phyloP scores from a whole-genome alignment of 2,113 vertebrate genomes.

The Muntiacus muntjak region DNA sequence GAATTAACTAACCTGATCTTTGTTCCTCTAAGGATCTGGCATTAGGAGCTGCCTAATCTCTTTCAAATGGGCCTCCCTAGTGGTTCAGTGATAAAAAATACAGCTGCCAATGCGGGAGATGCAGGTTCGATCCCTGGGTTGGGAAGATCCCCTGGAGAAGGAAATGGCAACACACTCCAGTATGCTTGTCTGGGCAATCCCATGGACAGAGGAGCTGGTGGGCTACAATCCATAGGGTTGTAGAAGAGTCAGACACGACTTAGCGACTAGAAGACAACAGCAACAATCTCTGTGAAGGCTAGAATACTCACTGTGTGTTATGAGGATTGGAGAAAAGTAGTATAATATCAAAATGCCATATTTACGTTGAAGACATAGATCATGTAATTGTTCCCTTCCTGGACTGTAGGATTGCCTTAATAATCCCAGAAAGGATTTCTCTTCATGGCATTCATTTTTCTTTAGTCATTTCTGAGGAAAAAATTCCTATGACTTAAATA shows the following conservation, averaged over 20 bases:
- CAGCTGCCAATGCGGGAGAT: neutral
- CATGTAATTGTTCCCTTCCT: neutral
- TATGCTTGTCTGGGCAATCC: neutral
- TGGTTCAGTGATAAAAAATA: neutral
- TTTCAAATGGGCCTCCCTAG: neutral
- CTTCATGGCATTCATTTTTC: neutral
- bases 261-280: neutral
- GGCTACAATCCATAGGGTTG: neutral
- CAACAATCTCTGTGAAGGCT: neutral
- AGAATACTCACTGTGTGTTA: accelerated
- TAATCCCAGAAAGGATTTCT: neutral
- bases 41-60: neutral
- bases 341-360: neutral
- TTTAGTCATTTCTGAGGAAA: neutral
- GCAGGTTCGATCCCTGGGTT: neutral
- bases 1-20: neutral
- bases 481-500: neutral
- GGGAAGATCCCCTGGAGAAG: neutral
- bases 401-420: neutral
- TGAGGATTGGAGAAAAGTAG: neutral
- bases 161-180: neutral
- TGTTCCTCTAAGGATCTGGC: neutral
- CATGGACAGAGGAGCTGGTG: neutral
- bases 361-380: neutral
- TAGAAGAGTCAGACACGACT: neutral